Conservation (phyloP, 2,797 vertebrate species). For the Pelobates cultripes region DNA sequence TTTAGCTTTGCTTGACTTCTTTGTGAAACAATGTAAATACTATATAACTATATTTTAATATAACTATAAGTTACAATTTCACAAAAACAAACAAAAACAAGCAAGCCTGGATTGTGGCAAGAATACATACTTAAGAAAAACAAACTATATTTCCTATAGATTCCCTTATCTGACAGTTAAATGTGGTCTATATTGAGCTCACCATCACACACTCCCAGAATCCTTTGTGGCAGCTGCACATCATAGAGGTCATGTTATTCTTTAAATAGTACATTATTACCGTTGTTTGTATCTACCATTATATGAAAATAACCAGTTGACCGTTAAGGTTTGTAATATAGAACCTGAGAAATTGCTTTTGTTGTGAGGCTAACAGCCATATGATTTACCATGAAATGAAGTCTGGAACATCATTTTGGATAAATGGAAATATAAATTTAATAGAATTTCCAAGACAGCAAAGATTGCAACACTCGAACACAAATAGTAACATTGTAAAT, state of each 20-base stretch:
- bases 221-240: background rate
- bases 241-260: slow-evolving; percentile 28
- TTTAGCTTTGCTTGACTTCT: too few relatives aligned
- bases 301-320: slow-evolving; percentile 69
- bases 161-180: background rate
- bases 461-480: slow-evolving; percentile 73
- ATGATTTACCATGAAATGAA: slow-evolving; percentile 86
- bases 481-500: slow-evolving; percentile 77
- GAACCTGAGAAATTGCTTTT: slow-evolving; percentile 78
- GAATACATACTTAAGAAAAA: too few relatives aligned
- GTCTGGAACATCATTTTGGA: slow-evolving; percentile 84
- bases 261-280: slow-evolving; percentile 58
- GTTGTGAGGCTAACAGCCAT: slow-evolving; percentile 76
- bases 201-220: background rate
- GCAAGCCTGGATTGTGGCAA: too few relatives aligned
- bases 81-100: too few relatives aligned
- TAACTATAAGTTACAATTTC: too few relatives aligned
- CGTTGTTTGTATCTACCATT: slow-evolving; percentile 70
- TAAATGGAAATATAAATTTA: slow-evolving; percentile 84
- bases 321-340: slow-evolving; percentile 71
- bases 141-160: too few relatives aligned
- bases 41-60: too few relatives aligned
- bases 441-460: slow-evolving; percentile 85
- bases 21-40: too few relatives aligned
- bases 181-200: background rate